phyloP scores from a whole-genome alignment of 2,113 vertebrate genomes.

The Meleagris gallopavo region DNA sequence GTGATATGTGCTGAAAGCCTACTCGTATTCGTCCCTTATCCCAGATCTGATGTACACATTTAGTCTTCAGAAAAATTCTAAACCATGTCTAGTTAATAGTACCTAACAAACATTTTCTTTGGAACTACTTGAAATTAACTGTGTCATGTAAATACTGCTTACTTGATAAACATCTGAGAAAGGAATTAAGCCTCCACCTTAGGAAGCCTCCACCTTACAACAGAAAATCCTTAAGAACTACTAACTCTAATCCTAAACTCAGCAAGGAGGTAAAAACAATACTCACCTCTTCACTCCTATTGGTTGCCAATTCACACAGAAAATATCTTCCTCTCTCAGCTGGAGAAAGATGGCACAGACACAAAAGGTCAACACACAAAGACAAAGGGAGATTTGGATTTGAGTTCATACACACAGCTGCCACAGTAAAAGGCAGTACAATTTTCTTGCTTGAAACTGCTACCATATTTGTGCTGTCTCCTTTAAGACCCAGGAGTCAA shows the following conservation, averaged over 20 bases:
- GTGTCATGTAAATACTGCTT: background rate
- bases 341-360: background rate
- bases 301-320: background rate
- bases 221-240: slow-evolving; percentile 29
- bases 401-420: background rate
- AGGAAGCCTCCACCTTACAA: background rate
- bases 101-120: background rate
- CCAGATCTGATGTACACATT: background rate
- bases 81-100: background rate
- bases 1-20: background rate
- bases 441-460: background rate
- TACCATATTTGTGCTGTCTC: background rate
- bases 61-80: background rate
- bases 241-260: slow-evolving; percentile 35
- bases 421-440: background rate
- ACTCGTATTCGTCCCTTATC: background rate
- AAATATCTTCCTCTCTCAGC: slow-evolving; percentile 1
- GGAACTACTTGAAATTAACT: background rate
- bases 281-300: slow-evolving; percentile 1
- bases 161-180: slow-evolving; percentile 9
- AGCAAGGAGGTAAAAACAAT: slow-evolving; percentile 43
- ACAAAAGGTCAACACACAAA: background rate
- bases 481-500: background rate
- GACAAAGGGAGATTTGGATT: background rate
- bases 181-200: slow-evolving; percentile 21